These are phyloP conservation scores for Drosophila pseudoananassae DNA, from an alignment of 1,140 invertebrate genomes.

Conservation along the genomic window DNA sequence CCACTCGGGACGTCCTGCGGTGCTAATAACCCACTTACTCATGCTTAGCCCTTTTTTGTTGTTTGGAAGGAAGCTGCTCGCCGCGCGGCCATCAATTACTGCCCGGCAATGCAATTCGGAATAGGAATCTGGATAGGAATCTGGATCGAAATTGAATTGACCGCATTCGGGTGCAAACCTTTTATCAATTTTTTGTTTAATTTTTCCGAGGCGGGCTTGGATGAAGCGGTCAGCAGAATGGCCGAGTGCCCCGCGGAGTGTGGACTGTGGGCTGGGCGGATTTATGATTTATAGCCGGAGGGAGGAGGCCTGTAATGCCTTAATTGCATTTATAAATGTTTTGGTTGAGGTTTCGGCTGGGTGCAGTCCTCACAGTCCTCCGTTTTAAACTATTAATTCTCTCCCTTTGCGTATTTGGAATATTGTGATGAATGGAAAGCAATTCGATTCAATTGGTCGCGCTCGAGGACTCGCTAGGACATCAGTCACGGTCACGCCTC, in stretches of 20 bases:
- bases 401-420: constrained; percentile 6
- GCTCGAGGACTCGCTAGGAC: constrained; percentile 38
- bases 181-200: constrained; percentile 6
- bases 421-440: constrained; percentile 5
- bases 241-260: constrained; percentile 9
- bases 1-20: constrained; percentile 65
- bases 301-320: constrained; percentile 22
- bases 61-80: neutral
- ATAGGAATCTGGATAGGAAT: too few relatives aligned
- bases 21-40: constrained; percentile 81
- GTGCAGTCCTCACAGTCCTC: neutral
- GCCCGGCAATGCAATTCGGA: constrained; percentile 30
- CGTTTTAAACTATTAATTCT: constrained; percentile 4
- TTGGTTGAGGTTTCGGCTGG: constrained; percentile 20
- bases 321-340: constrained; percentile 52
- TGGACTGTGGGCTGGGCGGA: neutral
- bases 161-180: constrained; percentile 28
- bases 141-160: constrained; percentile 31
- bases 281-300: constrained; percentile 21
- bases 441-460: constrained; percentile 32
- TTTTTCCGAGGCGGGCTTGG: constrained; percentile 17
- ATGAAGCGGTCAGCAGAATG: constrained; percentile 38
- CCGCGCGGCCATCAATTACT: constrained; percentile 59
- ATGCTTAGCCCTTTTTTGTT: constrained; percentile 77
- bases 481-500: constrained; percentile 24